phyloP scores from a whole-genome alignment of 2,797 vertebrate species.

The Darevskia nairensis region DNA sequence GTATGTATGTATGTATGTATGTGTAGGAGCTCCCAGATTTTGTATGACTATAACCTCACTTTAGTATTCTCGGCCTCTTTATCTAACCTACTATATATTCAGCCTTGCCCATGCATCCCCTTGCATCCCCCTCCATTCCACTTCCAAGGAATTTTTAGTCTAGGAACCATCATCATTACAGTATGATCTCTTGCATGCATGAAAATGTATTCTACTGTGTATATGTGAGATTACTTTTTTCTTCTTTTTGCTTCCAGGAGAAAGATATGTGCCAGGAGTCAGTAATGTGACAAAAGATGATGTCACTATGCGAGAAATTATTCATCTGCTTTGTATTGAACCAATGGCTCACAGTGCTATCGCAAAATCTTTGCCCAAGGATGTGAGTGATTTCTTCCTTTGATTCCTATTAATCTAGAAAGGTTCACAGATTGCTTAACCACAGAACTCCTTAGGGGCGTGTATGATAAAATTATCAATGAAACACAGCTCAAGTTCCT shows the following conservation, averaged over 20 bases:
- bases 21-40: too few relatives aligned
- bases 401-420: background rate
- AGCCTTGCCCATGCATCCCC: background rate
- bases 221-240: background rate
- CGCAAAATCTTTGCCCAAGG: conserved; percentile 92
- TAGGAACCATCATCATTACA: background rate
- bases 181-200: background rate
- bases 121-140: background rate
- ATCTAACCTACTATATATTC: background rate
- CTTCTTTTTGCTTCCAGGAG: conserved; percentile 81
- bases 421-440: too few relatives aligned
- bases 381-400: conserved; percentile 81
- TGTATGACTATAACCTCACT: too few relatives aligned
- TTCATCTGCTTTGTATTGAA: conserved; percentile 95
- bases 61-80: background rate
- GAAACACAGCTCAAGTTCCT: too few relatives aligned
- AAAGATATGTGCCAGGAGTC: conserved; percentile 94
- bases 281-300: conserved; percentile 94
- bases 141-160: background rate
- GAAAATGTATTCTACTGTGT: background rate
- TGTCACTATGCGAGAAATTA: conserved; percentile 93
- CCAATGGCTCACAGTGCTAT: conserved; percentile 98
- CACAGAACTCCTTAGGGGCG: too few relatives aligned
- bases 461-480: too few relatives aligned
- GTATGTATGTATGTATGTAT: too few relatives aligned